A percentile compares a stretch with the other conserved stretches of the same genome.
Evolutionary conservation across 2,797 vertebrate genomes (phyloP).

Genomic region (Sebastes aleutianus): DNA sequence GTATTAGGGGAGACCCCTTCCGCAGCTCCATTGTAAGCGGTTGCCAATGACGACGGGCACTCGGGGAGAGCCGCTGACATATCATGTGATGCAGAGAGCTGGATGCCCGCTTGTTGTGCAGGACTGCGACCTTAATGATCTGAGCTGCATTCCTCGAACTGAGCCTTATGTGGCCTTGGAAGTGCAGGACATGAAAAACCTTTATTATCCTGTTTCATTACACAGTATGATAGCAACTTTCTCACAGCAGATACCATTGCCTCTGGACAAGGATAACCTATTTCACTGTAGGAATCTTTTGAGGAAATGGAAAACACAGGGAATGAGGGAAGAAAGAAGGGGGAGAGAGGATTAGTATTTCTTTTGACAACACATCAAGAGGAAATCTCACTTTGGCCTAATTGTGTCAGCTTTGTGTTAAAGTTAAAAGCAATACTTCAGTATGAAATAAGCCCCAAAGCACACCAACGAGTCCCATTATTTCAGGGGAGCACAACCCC

Average conservation of each 20-base stretch:
- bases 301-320: slow-evolving; percentile 15
- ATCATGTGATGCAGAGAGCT: slow-evolving; percentile 70
- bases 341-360: slow-evolving; percentile 21
- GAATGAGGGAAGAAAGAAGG: neutral
- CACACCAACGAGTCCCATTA: slow-evolving; percentile 10
- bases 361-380: slow-evolving; percentile 21
- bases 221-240: neutral
- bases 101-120: slow-evolving; percentile 55
- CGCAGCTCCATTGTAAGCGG: slow-evolving; percentile 65
- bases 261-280: neutral
- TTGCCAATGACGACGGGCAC: slow-evolving; percentile 65
- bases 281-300: slow-evolving; percentile 6
- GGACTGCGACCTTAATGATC: slow-evolving; percentile 68
- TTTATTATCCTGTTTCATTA: slow-evolving; percentile 1
- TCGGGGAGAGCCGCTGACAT: slow-evolving; percentile 41
- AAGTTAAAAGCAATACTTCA: slow-evolving; percentile 16
- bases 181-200: slow-evolving; percentile 18
- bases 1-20: slow-evolving; percentile 66
- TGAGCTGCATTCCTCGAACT: slow-evolving; percentile 68
- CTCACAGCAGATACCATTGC: slow-evolving; percentile 1
- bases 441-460: slow-evolving; percentile 7
- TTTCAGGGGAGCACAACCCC: slow-evolving; percentile 4
- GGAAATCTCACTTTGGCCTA: slow-evolving; percentile 55
- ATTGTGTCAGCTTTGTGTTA: slow-evolving; percentile 57
- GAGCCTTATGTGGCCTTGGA: slow-evolving; percentile 48